Conservation (phyloP, 2,797 vertebrate species). For the Rhincodon typus region DNA sequence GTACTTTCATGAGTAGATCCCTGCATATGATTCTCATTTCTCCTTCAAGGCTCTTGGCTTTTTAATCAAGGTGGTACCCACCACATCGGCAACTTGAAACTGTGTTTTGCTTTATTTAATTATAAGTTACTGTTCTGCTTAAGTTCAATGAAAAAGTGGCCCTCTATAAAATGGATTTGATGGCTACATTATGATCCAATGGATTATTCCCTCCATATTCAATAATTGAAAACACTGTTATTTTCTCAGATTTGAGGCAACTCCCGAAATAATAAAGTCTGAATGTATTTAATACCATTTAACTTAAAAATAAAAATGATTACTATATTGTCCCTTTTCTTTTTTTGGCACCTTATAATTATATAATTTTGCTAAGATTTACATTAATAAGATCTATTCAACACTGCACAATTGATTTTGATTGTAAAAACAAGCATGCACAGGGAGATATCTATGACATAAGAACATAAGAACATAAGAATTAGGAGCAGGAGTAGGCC, state of each 20-base stretch:
- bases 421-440: neutral
- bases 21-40: slow-evolving; percentile 31
- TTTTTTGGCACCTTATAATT: neutral
- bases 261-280: neutral
- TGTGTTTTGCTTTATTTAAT: slow-evolving; percentile 24
- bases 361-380: neutral
- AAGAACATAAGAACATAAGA: neutral
- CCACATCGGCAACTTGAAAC: slow-evolving; percentile 13
- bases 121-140: slow-evolving; percentile 22
- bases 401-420: neutral
- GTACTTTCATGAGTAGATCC: slow-evolving; percentile 9
- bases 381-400: neutral
- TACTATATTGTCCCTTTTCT: neutral
- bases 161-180: neutral
- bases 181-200: neutral
- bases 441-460: neutral
- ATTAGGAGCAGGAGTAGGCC: too few species aligned
- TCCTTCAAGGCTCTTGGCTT: slow-evolving; percentile 16
- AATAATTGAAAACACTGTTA: slow-evolving; percentile 19
- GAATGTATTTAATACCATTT: neutral
- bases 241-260: slow-evolving; percentile 19
- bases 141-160: slow-evolving; percentile 7
- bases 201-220: neutral
- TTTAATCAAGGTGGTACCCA: slow-evolving; percentile 26
- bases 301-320: slow-evolving; percentile 6